Evolutionary conservation across 1,140 invertebrate species (phyloP).

Genomic region (Helicoverpa armigera): DNA sequence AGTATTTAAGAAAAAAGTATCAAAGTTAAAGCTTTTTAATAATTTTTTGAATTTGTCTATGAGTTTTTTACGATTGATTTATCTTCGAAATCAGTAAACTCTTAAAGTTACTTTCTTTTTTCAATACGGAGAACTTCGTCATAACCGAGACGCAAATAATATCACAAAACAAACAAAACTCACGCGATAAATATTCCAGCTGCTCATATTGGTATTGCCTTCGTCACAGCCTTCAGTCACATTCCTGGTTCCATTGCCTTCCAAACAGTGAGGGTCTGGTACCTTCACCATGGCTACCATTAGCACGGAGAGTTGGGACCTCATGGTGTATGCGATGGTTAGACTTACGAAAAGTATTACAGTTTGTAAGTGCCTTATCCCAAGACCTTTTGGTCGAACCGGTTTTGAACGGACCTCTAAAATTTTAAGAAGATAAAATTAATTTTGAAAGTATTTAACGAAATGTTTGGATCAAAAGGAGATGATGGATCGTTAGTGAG

Average conservation of each 20-base stretch:
- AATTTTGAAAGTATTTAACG: no score
- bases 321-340: slow-evolving; percentile 87
- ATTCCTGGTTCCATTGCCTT: slow-evolving; percentile 15
- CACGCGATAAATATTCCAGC: slow-evolving; percentile 47
- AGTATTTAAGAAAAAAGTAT: no score
- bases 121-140: not conserved
- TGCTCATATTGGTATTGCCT: slow-evolving; percentile 17
- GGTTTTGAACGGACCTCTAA: slow-evolving; percentile 18
- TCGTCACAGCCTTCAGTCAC: not conserved
- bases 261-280: not conserved
- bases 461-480: no score
- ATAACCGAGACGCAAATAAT: not conserved
- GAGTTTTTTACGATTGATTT: no score
- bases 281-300: slow-evolving; percentile 89
- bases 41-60: no score
- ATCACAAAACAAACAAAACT: slow-evolving; percentile 21
- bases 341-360: slow-evolving; percentile 88
- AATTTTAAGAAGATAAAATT: slow-evolving; percentile 32
- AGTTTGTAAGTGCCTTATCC: slow-evolving; percentile 89
- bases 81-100: no score
- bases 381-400: slow-evolving; percentile 74
- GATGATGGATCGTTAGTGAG: no score
- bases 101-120: no score
- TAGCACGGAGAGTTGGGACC: slow-evolving; percentile 89
- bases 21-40: no score